Evolutionary conservation across 2,888 invertebrate species (phyloP).

Genomic region (Spodoptera littoralis): DNA sequence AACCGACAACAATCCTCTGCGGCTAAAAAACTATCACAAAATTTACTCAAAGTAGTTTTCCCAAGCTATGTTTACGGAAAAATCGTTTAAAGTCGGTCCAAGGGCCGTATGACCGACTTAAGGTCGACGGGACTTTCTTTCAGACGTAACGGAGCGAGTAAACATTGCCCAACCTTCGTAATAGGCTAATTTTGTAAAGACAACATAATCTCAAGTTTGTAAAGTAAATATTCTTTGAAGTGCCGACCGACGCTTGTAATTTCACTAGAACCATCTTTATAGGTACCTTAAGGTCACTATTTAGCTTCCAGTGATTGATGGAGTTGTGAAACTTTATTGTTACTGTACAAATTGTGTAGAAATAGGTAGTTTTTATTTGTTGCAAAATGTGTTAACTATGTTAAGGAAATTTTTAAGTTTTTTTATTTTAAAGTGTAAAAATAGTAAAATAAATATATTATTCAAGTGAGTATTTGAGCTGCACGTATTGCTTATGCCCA

Average conservation of each 20-base stretch:
- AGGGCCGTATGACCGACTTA: conserved; percentile 45
- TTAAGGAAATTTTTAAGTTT: too few species aligned
- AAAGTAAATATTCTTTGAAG: conserved; percentile 79
- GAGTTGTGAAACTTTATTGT: conserved; percentile 2
- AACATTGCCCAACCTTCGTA: conserved; percentile 79
- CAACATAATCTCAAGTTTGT: conserved; percentile 79
- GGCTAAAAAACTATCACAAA: too few species aligned
- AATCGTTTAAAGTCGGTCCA: conserved; percentile 38
- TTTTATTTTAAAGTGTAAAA: too few species aligned
- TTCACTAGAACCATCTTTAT: conserved; percentile 68
- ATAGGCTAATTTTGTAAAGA: conserved; percentile 84
- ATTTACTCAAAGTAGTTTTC: conserved; percentile 35
- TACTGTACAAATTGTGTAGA: not conserved
- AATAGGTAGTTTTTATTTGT: too few species aligned
- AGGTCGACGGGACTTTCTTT: conserved; percentile 67
- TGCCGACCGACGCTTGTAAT: conserved; percentile 72
- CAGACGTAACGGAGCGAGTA: conserved; percentile 71
- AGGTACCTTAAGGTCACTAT: conserved; percentile 10
- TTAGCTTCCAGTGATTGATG: conserved; percentile 27
- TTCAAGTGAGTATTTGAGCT: too few species aligned
- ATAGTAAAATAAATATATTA: too few species aligned
- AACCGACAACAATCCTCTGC: too few species aligned
- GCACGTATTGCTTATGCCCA: too few species aligned
- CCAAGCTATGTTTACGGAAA: conserved; percentile 46
- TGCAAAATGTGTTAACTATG: too few species aligned